Conservation (phyloP, 2,888 invertebrate species). For the Endotricha flammealis region DNA sequence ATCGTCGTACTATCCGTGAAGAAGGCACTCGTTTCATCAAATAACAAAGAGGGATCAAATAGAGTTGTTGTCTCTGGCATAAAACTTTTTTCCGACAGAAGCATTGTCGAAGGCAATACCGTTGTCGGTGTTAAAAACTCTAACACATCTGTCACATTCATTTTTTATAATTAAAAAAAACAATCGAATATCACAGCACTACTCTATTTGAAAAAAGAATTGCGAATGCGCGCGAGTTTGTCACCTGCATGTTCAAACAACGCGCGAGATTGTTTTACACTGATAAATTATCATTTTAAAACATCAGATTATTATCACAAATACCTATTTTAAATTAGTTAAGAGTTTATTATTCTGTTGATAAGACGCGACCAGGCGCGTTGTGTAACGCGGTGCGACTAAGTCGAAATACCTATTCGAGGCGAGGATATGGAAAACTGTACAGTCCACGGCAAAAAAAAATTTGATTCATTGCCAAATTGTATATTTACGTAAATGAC, state of each 20-base stretch:
- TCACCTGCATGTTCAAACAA: slow-evolving; percentile 29
- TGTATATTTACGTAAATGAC: slow-evolving; percentile 4
- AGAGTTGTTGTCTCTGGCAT: slow-evolving; percentile 27
- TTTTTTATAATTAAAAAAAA: slow-evolving; percentile 27
- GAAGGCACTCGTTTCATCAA: slow-evolving; percentile 3
- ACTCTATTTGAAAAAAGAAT: slow-evolving; percentile 21
- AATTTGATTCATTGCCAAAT: slow-evolving; percentile 19
- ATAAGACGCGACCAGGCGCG: slow-evolving; percentile 44
- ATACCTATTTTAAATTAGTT: not conserved
- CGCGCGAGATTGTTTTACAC: slow-evolving; percentile 30
- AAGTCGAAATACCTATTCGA: slow-evolving; percentile 20
- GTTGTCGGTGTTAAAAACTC: slow-evolving; percentile 6
- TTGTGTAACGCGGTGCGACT: slow-evolving; percentile 32
- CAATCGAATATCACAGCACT: slow-evolving; percentile 19
- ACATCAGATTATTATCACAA: slow-evolving; percentile 35
- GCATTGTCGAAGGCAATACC: slow-evolving; percentile 11
- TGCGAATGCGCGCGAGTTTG: slow-evolving; percentile 30
- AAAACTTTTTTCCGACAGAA: slow-evolving; percentile 16
- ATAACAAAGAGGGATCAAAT: slow-evolving; percentile 22
- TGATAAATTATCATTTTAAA: slow-evolving; percentile 42
- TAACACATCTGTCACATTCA: slow-evolving; percentile 37
- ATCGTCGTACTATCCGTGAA: slow-evolving; percentile 19
- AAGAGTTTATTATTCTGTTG: slow-evolving; percentile 17
- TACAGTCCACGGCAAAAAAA: slow-evolving; percentile 14
- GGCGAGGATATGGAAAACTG: slow-evolving; percentile 21